phyloP scores from a whole-genome alignment of 1,140 invertebrate species.

The Penaeus japonicus region DNA sequence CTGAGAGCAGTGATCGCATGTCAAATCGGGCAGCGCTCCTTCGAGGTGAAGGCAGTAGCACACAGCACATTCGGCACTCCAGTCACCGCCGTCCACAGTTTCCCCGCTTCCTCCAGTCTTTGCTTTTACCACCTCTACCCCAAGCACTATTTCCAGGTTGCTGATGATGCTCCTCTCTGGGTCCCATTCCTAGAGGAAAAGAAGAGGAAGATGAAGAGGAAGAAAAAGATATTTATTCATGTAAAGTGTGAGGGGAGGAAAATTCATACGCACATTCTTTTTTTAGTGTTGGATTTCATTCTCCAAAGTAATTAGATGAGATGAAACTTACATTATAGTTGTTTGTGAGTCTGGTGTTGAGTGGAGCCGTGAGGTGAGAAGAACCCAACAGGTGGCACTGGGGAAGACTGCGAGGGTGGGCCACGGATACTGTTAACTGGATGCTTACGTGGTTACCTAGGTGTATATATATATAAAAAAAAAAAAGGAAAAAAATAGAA shows the following conservation, averaged over 20 bases:
- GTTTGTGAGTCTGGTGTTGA: not conserved
- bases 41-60: constrained; percentile 21
- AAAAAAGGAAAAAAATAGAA: not conserved
- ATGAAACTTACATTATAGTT: not conserved
- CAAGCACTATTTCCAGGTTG: constrained; percentile 25
- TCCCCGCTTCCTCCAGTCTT: not conserved
- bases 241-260: not conserved
- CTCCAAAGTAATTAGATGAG: not conserved
- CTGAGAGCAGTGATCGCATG: constrained; percentile 34
- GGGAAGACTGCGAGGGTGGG: not conserved
- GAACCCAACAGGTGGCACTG: constrained; percentile 24
- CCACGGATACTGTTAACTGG: constrained; percentile 4
- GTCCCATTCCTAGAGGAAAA: constrained; percentile 17
- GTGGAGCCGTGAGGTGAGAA: not conserved
- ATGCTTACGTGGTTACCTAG: constrained; percentile 28
- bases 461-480: not conserved
- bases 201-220: not conserved
- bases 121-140: not conserved
- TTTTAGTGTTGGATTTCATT: not conserved
- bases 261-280: not conserved
- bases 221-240: not conserved
- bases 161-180: constrained; percentile 21
- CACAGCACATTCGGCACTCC: constrained; percentile 31
- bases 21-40: constrained; percentile 4
- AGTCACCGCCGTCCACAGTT: not conserved